Percentiles rank a stretch among this genome's conserved stretches.
Evolutionary conservation across 2,113 vertebrate species (phyloP).

Genomic region (Hemiprocne comata): DNA sequence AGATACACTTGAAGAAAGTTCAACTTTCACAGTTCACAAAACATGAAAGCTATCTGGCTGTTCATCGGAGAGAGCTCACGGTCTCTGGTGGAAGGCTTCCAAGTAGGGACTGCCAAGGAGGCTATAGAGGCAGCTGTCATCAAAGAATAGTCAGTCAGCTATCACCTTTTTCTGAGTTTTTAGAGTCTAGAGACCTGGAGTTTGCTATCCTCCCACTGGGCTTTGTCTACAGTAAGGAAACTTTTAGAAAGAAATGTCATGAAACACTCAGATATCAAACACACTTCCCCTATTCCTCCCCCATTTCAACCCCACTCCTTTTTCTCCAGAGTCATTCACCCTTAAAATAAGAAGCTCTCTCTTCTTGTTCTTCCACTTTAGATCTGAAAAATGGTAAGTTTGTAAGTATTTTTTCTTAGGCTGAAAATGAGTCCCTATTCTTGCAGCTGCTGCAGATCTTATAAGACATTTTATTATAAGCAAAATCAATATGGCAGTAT

Average conservation of each 20-base stretch:
- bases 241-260: not conserved
- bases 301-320: not conserved
- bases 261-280: conserved; percentile 14
- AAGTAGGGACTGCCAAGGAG: conserved; percentile 4
- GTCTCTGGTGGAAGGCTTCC: conserved; percentile 6
- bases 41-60: not conserved
- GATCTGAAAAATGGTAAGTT: not conserved
- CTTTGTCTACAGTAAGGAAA: not conserved
- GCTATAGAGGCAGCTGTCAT: not conserved
- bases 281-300: not conserved
- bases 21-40: not conserved
- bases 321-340: not conserved
- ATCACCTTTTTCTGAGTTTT: conserved; percentile 2
- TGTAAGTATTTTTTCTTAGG: not conserved
- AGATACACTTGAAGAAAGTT: not conserved
- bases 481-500: conserved; percentile 64
- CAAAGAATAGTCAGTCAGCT: conserved; percentile 27
- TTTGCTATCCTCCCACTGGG: conserved; percentile 15
- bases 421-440: not conserved
- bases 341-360: not conserved
- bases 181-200: not conserved
- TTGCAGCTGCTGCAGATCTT: not conserved
- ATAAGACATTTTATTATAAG: not conserved
- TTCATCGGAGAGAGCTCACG: not conserved
- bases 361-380: not conserved